A percentile compares a stretch with the other conserved stretches of the same genome.
These are phyloP conservation scores for Ptilorrhoa leucosticta DNA, from an alignment of 2,113 vertebrate species.

Conservation along the genomic window DNA sequence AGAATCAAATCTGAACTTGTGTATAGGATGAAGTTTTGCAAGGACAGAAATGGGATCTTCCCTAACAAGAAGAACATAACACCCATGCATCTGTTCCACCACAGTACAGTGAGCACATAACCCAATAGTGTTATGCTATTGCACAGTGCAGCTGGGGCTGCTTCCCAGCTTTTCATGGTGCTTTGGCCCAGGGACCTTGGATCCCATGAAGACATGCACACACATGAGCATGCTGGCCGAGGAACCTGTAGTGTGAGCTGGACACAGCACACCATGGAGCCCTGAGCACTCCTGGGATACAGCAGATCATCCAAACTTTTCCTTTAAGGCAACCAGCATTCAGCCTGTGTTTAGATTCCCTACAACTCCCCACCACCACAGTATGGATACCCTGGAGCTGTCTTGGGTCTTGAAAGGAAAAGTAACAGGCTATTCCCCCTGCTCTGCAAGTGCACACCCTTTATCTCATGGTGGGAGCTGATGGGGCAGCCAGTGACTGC, in stretches of 20 bases:
- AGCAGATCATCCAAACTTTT: background rate
- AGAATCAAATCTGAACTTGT: background rate
- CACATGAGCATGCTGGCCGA: fast-evolving
- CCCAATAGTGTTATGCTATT: background rate
- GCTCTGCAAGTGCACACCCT: background rate
- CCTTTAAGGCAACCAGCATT: background rate
- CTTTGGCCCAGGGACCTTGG: background rate
- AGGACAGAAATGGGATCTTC: background rate
- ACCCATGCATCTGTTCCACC: background rate
- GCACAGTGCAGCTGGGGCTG: background rate
- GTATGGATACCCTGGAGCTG: background rate
- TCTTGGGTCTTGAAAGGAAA: background rate
- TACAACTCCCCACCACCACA: background rate
- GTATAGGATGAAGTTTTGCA: background rate
- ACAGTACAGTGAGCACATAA: background rate
- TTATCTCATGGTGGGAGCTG: background rate
- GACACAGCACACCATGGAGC: background rate
- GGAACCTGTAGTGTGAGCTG: background rate
- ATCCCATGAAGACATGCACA: background rate
- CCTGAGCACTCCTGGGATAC: background rate
- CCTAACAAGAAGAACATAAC: background rate
- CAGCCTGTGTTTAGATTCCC: background rate
- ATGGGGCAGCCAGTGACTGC: background rate
- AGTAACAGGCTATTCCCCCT: background rate
- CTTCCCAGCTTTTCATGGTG: background rate